Percentiles rank a stretch among this genome's conserved stretches.
Evolutionary conservation across 2,797 vertebrate species (phyloP).

Genomic region (Pseudocheirus occidentalis): DNA sequence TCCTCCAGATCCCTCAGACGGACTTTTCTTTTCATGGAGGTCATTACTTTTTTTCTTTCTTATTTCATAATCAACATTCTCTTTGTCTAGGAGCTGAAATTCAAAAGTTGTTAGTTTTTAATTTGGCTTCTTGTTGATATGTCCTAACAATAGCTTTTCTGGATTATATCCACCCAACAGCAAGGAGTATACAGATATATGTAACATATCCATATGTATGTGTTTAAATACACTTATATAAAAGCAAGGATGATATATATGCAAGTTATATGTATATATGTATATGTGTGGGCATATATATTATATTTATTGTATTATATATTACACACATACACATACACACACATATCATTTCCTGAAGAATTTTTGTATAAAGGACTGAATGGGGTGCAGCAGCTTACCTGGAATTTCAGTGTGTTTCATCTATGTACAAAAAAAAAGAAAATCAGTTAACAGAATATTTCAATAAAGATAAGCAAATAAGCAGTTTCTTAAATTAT

Average conservation of each 20-base stretch:
- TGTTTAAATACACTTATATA: background rate
- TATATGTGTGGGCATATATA: background rate
- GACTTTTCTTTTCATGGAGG: conserved; percentile 78
- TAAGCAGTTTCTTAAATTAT: conserved; percentile 37
- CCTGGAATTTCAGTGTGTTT: conserved; percentile 71
- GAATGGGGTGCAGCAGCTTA: conserved; percentile 35
- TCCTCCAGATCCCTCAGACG: conserved; percentile 80
- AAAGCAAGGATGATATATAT: background rate
- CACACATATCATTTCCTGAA: background rate
- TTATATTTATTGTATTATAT: too few relatives aligned
- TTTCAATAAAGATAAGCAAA: conserved; percentile 56
- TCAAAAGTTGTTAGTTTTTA: conserved; percentile 84
- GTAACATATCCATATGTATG: background rate
- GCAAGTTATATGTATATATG: background rate
- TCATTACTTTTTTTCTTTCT: conserved; percentile 63
- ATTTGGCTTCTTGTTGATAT: conserved; percentile 84
- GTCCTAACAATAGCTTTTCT: conserved; percentile 77
- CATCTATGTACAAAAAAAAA: background rate
- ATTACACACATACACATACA: background rate
- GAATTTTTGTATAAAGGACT: conserved; percentile 71
- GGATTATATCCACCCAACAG: conserved; percentile 67
- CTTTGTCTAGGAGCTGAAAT: conserved; percentile 83
- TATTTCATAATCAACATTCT: conserved; percentile 84
- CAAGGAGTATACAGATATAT: background rate
- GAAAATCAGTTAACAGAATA: conserved; percentile 67